These are phyloP conservation scores for Petrocephalus microphthalmus DNA, from an alignment of 2,113 vertebrate genomes.

Conservation along the genomic window DNA sequence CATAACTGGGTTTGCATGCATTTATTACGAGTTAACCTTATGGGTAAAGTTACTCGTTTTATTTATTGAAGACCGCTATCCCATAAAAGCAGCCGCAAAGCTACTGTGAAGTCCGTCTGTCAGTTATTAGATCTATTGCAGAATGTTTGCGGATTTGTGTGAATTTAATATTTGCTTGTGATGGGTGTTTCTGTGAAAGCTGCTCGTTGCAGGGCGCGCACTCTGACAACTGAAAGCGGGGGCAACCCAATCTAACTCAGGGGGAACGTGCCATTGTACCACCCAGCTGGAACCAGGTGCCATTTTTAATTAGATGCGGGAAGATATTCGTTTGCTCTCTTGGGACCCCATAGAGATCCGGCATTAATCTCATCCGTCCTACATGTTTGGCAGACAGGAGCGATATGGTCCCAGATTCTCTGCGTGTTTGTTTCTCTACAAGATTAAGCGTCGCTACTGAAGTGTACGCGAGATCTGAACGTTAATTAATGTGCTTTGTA, in stretches of 20 bases:
- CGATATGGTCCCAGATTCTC: not conserved
- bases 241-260: not conserved
- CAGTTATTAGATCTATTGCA: not conserved
- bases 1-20: not conserved
- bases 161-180: not conserved
- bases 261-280: not conserved
- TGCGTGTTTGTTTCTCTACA: not conserved
- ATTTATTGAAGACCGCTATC: not conserved
- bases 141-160: not conserved
- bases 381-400: not conserved
- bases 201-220: not conserved
- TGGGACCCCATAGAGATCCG: too few relatives aligned
- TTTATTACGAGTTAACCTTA: not conserved
- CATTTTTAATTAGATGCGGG: not conserved
- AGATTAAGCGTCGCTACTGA: not conserved
- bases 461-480: not conserved
- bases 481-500: not conserved
- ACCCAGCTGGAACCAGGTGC: not conserved
- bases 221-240: not conserved
- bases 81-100: not conserved
- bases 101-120: not conserved
- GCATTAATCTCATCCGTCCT: not conserved
- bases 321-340: not conserved
- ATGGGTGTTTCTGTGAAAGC: not conserved
- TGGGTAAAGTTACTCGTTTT: not conserved